These are phyloP conservation scores for Myopa testacea DNA, from an alignment of 2,888 invertebrate species.

Conservation along the genomic window DNA sequence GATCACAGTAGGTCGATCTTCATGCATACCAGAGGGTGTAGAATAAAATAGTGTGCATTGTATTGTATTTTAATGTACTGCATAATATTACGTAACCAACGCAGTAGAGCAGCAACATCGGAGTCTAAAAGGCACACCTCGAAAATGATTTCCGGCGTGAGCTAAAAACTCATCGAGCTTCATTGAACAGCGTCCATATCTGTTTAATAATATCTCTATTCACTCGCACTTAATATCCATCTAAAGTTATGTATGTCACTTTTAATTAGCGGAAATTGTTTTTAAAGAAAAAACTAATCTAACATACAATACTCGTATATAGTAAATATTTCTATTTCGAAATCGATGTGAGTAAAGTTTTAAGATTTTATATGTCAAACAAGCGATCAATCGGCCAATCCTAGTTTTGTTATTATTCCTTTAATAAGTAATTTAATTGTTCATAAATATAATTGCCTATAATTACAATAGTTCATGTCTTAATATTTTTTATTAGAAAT, in stretches of 20 bases:
- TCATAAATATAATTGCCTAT: too few relatives aligned
- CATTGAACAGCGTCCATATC: slow-evolving; percentile 48
- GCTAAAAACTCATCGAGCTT: slow-evolving; percentile 63
- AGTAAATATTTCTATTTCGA: too few relatives aligned
- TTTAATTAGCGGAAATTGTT: slow-evolving; percentile 61
- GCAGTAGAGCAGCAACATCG: background rate
- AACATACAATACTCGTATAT: background rate
- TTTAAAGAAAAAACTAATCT: background rate
- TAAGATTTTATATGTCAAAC: too few relatives aligned
- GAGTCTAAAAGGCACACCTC: slow-evolving; percentile 58
- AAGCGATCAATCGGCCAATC: too few relatives aligned
- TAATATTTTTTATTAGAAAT: too few relatives aligned
- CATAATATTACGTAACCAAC: background rate
- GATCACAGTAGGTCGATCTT: slow-evolving; percentile 2
- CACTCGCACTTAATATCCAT: background rate
- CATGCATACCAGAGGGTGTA: background rate
- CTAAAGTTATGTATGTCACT: slow-evolving; percentile 53
- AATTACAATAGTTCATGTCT: too few relatives aligned
- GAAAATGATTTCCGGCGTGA: slow-evolving; percentile 64
- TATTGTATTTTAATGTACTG: background rate
- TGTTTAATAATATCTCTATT: background rate
- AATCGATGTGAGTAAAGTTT: too few relatives aligned
- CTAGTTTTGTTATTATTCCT: too few relatives aligned
- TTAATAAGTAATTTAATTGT: too few relatives aligned
- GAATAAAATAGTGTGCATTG: background rate